phyloP scores from a whole-genome alignment of 92 coral and sea anemone genomes.

The Parazoanthus darwini region DNA sequence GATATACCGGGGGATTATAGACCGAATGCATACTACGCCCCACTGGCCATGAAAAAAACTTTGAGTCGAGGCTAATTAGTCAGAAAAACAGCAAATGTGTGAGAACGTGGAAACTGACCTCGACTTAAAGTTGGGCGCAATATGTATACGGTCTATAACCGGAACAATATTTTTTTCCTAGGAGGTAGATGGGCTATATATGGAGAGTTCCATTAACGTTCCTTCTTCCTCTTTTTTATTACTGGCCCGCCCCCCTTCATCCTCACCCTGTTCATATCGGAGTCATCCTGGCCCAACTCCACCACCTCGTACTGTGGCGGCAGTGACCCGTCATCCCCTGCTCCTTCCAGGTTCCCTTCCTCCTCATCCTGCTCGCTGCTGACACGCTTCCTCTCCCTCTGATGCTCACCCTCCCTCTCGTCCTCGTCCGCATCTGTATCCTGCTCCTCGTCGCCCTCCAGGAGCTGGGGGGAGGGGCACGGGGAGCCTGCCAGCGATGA shows the following conservation, averaged over 20 bases:
- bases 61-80: no score
- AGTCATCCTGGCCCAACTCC: constrained; percentile 38
- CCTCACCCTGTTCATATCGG: constrained; percentile 37
- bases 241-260: background rate
- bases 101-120: no score
- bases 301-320: constrained; percentile 37
- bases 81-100: no score
- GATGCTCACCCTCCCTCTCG: constrained; percentile 44
- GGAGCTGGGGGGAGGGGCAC: constrained; percentile 79
- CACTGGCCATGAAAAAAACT: no score
- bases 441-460: constrained; percentile 91
- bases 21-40: no score
- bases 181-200: no score
- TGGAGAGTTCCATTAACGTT: no score
- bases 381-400: constrained; percentile 53
- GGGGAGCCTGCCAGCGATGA: constrained; percentile 64
- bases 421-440: constrained; percentile 86
- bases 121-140: no score
- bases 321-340: constrained; percentile 39
- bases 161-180: no score
- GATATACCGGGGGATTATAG: no score
- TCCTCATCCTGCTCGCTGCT: constrained; percentile 69
- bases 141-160: no score
- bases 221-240: background rate
- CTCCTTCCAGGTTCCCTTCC: constrained; percentile 32